Evolutionary conservation across 2,797 vertebrate species (phyloP), one percentile per base, ranked within the genome.

Genomic region (Austrolebias charrua): DNA sequence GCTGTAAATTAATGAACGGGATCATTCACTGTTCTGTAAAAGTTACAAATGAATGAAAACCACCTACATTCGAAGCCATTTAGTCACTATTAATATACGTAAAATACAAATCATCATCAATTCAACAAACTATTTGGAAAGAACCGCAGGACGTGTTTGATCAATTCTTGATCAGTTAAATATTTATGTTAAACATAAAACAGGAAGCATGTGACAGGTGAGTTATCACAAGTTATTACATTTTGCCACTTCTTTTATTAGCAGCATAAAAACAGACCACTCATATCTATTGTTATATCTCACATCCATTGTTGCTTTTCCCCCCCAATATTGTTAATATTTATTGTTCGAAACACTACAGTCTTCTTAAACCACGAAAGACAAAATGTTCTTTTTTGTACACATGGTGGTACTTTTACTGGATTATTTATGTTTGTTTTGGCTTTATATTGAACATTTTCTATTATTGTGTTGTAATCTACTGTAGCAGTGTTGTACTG

Each of bases 271-370:
- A 12, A 24, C 16, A 11, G 59, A 50, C 24, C 54, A 59, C 60
- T 77, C 60, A 40, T 6, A 48, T 81, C 42, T 79, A 68, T 67
- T n/a, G n/a, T n/a, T n/a, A n/a, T n/a, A n/a, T n/a, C n/a, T n/a
- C n/a, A n/a, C n/a, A n/a, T n/a, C 55, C 55, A 55, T 51, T 64
- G 55, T 69, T 54, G 59, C 45, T 60, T 43, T 57, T 64, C 47
- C 73, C 66, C 75, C 40, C 44, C 42, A 47, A 38, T 48, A 61
- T 63, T 84, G 75, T 72, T 67, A 2, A 75, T 90, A 88, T 90
- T 89, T 89, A 86, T 88, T 88, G 79, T 78, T 56, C 80, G 40
- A 81, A 87, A 91, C 90, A 92, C 90, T 92, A 92, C 81, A 85
- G 40, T 54, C 46, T 44, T 80, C 58, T 70, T 52, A 55, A 10